Evolutionary conservation across 2,888 invertebrate genomes (phyloP).

Genomic region (Spatulosminthurus flaviceps): DNA sequence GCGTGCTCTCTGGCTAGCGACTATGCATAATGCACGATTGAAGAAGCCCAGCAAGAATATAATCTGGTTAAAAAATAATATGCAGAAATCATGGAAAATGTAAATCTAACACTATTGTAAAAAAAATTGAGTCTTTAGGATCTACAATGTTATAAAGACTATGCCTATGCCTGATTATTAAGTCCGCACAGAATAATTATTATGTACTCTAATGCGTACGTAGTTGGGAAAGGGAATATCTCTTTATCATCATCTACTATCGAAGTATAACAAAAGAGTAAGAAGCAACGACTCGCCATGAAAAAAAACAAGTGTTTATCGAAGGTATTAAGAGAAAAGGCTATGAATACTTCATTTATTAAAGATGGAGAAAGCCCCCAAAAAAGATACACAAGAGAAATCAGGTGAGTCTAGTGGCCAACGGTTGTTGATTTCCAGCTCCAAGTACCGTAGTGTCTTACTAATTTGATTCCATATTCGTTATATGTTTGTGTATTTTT

Average conservation of each 20-base stretch:
- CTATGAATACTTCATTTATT: too few species aligned
- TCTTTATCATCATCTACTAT: conserved; percentile 5
- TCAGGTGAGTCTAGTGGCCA: conserved; percentile 39
- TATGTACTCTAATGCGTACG: conserved; percentile 34
- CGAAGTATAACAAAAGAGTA: too few species aligned
- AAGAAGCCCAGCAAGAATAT: not conserved
- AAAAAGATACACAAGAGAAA: not conserved
- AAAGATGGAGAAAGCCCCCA: too few species aligned
- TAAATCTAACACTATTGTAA: not conserved
- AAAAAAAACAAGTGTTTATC: not conserved
- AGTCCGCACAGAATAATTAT: conserved; percentile 49
- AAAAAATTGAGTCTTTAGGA: conserved; percentile 42
- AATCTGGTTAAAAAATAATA: not conserved
- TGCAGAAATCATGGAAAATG: not conserved
- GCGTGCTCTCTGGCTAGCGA: not conserved
- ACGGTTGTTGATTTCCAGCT: conserved; percentile 50
- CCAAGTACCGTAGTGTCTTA: conserved; percentile 53
- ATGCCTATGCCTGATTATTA: conserved; percentile 51
- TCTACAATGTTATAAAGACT: conserved; percentile 46
- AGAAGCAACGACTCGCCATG: too few species aligned
- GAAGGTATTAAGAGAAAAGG: too few species aligned
- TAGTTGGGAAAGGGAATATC: conserved; percentile 30
- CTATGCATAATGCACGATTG: not conserved
- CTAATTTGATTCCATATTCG: conserved; percentile 48
- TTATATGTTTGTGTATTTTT: conserved; percentile 39